These are phyloP conservation scores for Etheostoma cragini DNA, from an alignment of 2,113 vertebrate species.

Conservation along the genomic window DNA sequence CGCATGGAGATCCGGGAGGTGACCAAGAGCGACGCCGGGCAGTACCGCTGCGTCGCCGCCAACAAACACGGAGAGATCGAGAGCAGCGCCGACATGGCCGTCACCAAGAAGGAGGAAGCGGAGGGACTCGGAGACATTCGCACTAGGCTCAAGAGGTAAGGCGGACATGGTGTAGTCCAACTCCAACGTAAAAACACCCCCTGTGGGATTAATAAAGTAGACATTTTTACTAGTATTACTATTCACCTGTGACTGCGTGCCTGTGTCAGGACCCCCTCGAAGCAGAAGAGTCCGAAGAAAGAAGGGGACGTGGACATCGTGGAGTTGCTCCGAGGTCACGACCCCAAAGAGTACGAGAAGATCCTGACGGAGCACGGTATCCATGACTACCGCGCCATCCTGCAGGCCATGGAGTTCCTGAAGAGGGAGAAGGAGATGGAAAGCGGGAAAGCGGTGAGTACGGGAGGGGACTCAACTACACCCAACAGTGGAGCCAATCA, in stretches of 20 bases:
- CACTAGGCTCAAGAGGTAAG: conserved; percentile 93
- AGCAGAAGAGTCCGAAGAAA: conserved; percentile 92
- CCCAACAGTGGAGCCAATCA: too few relatives aligned
- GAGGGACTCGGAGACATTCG: conserved; percentile 87
- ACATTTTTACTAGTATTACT: too few relatives aligned
- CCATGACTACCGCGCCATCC: conserved; percentile 94
- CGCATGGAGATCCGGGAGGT: conserved; percentile 93
- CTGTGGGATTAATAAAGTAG: too few relatives aligned
- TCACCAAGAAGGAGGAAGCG: conserved; percentile 89
- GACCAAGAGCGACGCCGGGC: conserved; percentile 94
- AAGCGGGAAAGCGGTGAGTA: conserved; percentile 86
- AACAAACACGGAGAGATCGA: conserved; percentile 97
- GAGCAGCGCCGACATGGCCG: conserved; percentile 88
- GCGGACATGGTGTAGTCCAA: too few relatives aligned
- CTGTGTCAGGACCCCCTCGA: conserved; percentile 88
- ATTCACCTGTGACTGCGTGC: too few relatives aligned
- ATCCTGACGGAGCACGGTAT: conserved; percentile 94
- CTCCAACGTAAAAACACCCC: too few relatives aligned
- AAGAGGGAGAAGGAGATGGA: conserved; percentile 90
- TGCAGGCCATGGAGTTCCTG: conserved; percentile 94
- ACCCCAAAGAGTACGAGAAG: conserved; percentile 97
- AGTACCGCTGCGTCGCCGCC: conserved; percentile 93
- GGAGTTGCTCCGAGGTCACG: conserved; percentile 96
- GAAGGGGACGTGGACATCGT: conserved; percentile 91
- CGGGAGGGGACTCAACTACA: too few relatives aligned